phyloP scores from a whole-genome alignment of 2,113 vertebrate genomes.

The Hippotragus niger region DNA sequence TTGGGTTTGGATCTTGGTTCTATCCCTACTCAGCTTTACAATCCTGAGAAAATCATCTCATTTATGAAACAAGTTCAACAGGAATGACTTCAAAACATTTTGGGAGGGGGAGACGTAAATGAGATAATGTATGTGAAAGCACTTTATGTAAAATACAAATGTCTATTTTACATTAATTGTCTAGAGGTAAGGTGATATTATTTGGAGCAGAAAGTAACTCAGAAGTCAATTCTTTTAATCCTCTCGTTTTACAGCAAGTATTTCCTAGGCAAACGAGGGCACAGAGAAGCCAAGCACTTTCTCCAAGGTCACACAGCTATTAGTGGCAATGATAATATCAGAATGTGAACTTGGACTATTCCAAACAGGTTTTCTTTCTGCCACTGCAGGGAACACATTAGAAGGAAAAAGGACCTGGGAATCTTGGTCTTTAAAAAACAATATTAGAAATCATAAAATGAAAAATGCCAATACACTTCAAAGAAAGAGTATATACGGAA shows the following conservation, averaged over 20 bases:
- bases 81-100: neutral
- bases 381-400: neutral
- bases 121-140: neutral
- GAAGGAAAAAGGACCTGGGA: neutral
- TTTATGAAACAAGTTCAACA: slow-evolving; percentile 7
- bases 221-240: neutral
- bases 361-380: neutral
- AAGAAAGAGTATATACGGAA: slow-evolving; percentile 8
- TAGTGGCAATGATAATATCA: neutral
- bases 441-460: slow-evolving; percentile 38
- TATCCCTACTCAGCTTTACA: neutral
- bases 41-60: neutral
- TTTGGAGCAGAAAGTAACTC: neutral
- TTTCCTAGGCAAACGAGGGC: neutral
- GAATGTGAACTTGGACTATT: neutral
- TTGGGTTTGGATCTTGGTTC: neutral
- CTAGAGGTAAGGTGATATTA: neutral
- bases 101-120: neutral
- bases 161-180: neutral
- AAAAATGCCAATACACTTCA: slow-evolving; percentile 31
- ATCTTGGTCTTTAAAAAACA: neutral
- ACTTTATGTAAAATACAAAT: neutral
- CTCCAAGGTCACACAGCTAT: neutral
- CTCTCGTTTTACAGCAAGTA: neutral
- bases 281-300: neutral